These are phyloP conservation scores for Heliothis subflexa DNA, from an alignment of 1,140 invertebrate genomes.

Conservation along the genomic window DNA sequence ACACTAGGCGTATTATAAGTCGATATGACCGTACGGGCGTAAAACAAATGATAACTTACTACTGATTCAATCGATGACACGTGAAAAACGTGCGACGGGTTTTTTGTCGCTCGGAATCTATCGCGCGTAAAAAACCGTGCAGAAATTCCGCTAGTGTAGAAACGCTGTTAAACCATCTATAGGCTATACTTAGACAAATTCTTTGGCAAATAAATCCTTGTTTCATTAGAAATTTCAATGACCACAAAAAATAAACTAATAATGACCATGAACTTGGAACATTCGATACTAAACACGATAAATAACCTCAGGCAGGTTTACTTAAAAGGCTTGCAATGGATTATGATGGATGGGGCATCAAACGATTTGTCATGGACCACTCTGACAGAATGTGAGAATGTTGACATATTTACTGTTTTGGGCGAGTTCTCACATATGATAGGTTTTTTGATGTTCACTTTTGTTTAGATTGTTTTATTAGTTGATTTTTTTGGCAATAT, in stretches of 20 bases:
- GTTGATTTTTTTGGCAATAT: background rate
- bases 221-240: background rate
- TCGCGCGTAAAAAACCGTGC: no score
- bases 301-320: constrained; percentile 26
- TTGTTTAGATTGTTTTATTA: background rate
- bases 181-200: no score
- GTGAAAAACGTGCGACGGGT: no score
- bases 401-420: constrained; percentile 14
- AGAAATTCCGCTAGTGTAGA: no score
- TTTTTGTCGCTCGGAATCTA: no score
- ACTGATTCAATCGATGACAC: no score
- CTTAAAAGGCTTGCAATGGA: constrained; percentile 24
- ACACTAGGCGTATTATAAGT: no score
- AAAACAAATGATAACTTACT: no score
- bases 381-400: constrained; percentile 7
- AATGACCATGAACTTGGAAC: background rate
- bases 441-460: background rate
- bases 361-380: constrained; percentile 25
- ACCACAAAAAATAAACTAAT: background rate
- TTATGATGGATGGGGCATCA: constrained; percentile 18
- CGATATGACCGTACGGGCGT: no score
- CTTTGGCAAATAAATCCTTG: no score
- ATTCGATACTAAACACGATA: background rate
- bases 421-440: background rate
- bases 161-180: no score